Base-by-base conservation (phyloP, 2,888 invertebrate genomes). In the Linnaemya tessellans region DNA sequence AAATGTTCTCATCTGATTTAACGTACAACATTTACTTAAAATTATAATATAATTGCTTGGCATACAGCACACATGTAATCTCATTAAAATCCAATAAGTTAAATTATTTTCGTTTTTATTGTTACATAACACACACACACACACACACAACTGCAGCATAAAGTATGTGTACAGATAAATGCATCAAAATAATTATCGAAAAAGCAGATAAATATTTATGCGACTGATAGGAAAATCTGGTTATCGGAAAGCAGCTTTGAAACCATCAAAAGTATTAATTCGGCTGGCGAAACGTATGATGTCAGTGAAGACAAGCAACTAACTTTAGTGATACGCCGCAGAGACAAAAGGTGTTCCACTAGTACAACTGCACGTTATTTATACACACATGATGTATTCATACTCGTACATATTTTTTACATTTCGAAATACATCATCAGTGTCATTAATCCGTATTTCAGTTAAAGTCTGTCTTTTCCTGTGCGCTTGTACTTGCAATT, bases 31-130 rank as follows among this genome's bases (percentile, higher is more conserved):
- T 38, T 73, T 67, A 67, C 56, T 58, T 58, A 43, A 9, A 41
- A 46, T 20, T 54, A 62, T 62, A 3, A 3, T 60, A 62, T 54
- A 81, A 75, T 75, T 82, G 65, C 71, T 56, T 46, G 70, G 62
- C 86, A 88, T 89, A 89, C 88, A 89, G 88, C 87, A 88, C 89
- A 88, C 88, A 88, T 89, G 90, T 90, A 91, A 90, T 91, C 90
- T 89, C 90, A 90, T 90, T 90, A 90, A 91, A 90, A 90, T 91
- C 88, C 90, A 91, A 90, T 90, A 91, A 90, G 89, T 91, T 90
- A 89, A 90, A 90, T 91, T 90, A 90, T 90, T 88, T 90, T 87
- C 89, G 90, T 90, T 90, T 89, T 90, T 88, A 89, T 89, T 88
- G 87, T 88, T 60, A 56, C 38, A 38, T 20, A 49, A n/a, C 11